These are phyloP conservation scores for Latheticus oryzae DNA, from an alignment of 2,888 invertebrate species.

Conservation along the genomic window DNA sequence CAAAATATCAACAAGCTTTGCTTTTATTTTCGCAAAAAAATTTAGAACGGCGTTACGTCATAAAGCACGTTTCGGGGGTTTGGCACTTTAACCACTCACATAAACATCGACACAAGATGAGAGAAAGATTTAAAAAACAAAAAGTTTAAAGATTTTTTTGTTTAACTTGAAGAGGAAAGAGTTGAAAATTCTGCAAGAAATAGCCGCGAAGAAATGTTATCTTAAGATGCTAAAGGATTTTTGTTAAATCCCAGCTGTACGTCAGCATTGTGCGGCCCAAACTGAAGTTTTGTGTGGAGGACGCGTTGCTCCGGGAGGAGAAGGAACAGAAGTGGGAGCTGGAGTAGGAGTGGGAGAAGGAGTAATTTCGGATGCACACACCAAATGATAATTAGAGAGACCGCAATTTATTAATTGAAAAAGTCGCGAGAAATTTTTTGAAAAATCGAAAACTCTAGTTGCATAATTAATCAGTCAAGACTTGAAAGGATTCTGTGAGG, in stretches of 20 bases:
- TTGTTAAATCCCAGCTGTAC: slow-evolving; percentile 42
- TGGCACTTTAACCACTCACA: slow-evolving; percentile 10
- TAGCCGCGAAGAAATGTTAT: slow-evolving; percentile 13
- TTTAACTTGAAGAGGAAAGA: too few species aligned
- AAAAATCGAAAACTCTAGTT: slow-evolving; percentile 1
- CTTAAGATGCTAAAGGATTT: slow-evolving; percentile 39
- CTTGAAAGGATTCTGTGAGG: slow-evolving; percentile 21
- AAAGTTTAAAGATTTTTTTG: too few species aligned
- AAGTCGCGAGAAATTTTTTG: neutral
- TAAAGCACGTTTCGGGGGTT: slow-evolving; percentile 42
- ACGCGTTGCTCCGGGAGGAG: slow-evolving; percentile 41
- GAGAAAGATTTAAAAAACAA: slow-evolving; percentile 13
- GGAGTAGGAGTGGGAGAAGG: slow-evolving; percentile 40
- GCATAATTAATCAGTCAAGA: slow-evolving; percentile 29
- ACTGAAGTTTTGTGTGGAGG: slow-evolving; percentile 51
- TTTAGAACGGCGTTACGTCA: slow-evolving; percentile 43
- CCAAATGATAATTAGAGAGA: slow-evolving; percentile 36
- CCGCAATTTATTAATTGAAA: slow-evolving; percentile 15
- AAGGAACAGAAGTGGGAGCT: slow-evolving; percentile 41
- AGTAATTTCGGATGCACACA: slow-evolving; percentile 30
- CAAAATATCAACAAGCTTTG: slow-evolving; percentile 35
- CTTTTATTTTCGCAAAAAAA: slow-evolving; percentile 22
- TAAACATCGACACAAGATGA: slow-evolving; percentile 19
- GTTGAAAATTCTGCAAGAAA: slow-evolving; percentile 14
- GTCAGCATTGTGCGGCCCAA: slow-evolving; percentile 55